These are phyloP conservation scores for Salvelinus sp. DNA, from an alignment of 2,113 vertebrate genomes.

Conservation along the genomic window DNA sequence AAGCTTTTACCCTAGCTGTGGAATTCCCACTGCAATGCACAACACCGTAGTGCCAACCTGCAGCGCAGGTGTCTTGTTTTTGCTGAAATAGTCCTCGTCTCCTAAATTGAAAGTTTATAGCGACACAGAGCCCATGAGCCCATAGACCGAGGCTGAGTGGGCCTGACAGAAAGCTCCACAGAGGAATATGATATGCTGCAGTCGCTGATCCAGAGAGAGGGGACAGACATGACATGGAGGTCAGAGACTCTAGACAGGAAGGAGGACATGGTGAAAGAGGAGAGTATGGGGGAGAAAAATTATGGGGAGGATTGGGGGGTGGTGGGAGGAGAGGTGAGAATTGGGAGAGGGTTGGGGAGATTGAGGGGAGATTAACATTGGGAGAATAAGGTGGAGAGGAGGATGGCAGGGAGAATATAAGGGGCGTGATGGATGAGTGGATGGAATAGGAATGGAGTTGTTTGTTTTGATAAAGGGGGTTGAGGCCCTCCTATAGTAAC, in stretches of 20 bases:
- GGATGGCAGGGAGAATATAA: neutral
- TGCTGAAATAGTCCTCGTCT: neutral
- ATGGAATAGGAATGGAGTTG: neutral
- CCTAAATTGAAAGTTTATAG: neutral
- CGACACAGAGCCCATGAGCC: neutral
- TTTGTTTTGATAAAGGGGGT: neutral
- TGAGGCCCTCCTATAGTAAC: neutral
- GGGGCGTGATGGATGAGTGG: neutral
- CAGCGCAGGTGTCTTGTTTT: neutral
- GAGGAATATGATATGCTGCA: neutral
- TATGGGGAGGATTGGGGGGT: neutral
- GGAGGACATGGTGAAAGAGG: neutral
- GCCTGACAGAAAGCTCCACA: neutral
- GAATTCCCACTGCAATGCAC: neutral
- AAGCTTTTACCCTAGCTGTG: neutral
- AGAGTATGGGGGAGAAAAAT: neutral
- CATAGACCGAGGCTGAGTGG: neutral
- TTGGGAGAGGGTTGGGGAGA: neutral
- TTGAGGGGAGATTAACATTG: neutral
- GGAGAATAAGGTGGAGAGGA: constrained; percentile 4
- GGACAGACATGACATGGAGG: constrained; percentile 10
- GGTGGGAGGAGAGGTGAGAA: neutral
- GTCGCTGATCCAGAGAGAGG: constrained; percentile 5
- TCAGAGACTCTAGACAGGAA: constrained; percentile 10
- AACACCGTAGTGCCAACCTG: neutral